Evolutionary conservation across 2,888 invertebrate genomes (phyloP).

Genomic region (Ichneumoninae sp.): DNA sequence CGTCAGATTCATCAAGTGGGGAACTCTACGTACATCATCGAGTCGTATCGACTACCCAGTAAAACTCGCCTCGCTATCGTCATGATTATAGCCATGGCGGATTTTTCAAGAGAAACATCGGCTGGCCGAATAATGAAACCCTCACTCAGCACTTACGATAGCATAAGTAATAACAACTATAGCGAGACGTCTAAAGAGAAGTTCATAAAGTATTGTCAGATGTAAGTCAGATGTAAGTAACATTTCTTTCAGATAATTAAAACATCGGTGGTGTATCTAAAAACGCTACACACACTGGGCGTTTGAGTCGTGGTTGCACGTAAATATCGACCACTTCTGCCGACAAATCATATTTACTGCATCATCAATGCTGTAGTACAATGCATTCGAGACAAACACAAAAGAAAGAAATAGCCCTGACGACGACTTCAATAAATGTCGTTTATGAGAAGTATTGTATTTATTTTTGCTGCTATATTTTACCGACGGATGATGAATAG

Average conservation of each 20-base stretch:
- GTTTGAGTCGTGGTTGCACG: neutral
- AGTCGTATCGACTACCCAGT: conserved; percentile 75
- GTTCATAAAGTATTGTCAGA: neutral
- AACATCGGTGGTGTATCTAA: conserved; percentile 73
- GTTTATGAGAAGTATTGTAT: neutral
- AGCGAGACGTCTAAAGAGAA: neutral
- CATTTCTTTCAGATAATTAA: conserved; percentile 70
- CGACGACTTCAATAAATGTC: neutral
- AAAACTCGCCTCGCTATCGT: conserved; percentile 71
- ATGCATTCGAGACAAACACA: neutral
- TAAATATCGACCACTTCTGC: too few relatives aligned
- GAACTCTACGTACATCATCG: conserved; percentile 72
- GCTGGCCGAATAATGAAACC: conserved; percentile 76
- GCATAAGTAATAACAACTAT: conserved; percentile 70
- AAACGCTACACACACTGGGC: conserved; percentile 69
- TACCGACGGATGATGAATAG: neutral
- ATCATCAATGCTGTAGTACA: too few relatives aligned
- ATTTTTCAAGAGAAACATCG: conserved; percentile 73
- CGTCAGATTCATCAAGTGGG: conserved; percentile 65
- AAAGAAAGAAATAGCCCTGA: neutral
- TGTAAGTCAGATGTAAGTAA: too few relatives aligned
- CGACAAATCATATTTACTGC: too few relatives aligned
- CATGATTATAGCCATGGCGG: conserved; percentile 72
- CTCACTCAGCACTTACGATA: conserved; percentile 75
- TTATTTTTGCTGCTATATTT: neutral